phyloP scores from a whole-genome alignment of 2,113 vertebrate genomes.

The Verasper variegatus region DNA sequence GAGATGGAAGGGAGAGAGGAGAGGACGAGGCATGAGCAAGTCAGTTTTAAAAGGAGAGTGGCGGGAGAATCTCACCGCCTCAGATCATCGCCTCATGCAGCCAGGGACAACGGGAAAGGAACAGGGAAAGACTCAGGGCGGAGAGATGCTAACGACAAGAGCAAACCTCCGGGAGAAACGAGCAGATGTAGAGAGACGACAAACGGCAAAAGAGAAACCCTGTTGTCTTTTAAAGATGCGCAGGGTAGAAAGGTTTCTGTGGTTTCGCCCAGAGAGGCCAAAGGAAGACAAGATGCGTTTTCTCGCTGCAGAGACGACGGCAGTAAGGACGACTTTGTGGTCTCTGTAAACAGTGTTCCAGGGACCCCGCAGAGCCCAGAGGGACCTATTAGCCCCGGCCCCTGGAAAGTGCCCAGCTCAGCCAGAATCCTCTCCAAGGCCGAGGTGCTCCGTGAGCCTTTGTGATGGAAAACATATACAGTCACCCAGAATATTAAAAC shows the following conservation, averaged over 20 bases:
- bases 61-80: constrained; percentile 24
- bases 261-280: constrained; percentile 29
- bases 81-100: constrained; percentile 15
- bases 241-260: constrained; percentile 39
- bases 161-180: constrained; percentile 32
- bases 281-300: constrained; percentile 17
- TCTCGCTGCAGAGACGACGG: constrained; percentile 49
- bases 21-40: constrained; percentile 32
- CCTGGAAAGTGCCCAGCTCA: constrained; percentile 89
- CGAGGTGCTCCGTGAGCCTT: constrained; percentile 76
- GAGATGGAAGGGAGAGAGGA: constrained; percentile 45
- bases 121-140: constrained; percentile 50
- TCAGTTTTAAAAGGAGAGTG: constrained; percentile 45
- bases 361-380: constrained; percentile 73
- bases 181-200: constrained; percentile 18
- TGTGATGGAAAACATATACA: constrained; percentile 42
- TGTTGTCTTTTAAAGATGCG: constrained; percentile 38
- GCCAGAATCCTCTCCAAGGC: constrained; percentile 82
- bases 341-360: constrained; percentile 54
- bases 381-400: constrained; percentile 83
- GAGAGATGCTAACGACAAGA: constrained; percentile 40
- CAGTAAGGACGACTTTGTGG: constrained; percentile 14
- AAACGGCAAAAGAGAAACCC: constrained; percentile 31
- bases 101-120: constrained; percentile 42
- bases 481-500: constrained; percentile 39